Conservation (phyloP, 2,888 invertebrate genomes). For the Parnassius glacialis region DNA sequence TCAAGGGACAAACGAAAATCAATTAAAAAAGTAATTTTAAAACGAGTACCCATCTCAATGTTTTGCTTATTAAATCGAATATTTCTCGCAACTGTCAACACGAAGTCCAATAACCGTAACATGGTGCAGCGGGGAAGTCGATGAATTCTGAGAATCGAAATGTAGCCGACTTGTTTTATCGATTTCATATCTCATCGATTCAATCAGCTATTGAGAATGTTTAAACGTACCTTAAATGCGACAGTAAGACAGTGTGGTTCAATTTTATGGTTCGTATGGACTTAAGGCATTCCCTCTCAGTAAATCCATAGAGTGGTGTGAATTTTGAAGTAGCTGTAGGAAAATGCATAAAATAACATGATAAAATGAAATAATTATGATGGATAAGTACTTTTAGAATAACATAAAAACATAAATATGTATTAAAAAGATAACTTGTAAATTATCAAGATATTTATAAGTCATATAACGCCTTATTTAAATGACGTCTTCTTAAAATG, state of each 20-base stretch:
- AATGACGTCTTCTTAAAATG: no score
- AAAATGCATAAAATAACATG: no score
- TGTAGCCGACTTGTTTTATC: constrained; percentile 17
- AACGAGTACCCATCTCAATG: constrained; percentile 5
- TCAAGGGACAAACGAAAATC: not conserved
- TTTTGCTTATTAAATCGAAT: constrained; percentile 18
- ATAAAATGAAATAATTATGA: no score
- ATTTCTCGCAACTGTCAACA: constrained; percentile 40
- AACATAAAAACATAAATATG: no score
- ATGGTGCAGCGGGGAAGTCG: constrained; percentile 10
- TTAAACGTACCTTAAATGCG: constrained; percentile 4
- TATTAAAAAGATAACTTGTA: no score
- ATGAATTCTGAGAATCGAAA: constrained; percentile 18
- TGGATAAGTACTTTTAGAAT: no score
- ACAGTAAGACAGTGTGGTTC: not conserved
- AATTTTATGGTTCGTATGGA: no score
- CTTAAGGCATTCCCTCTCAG: no score
- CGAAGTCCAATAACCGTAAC: constrained; percentile 15
- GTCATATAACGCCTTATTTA: no score
- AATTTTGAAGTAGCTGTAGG: not conserved
- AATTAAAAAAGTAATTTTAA: constrained; percentile 7
- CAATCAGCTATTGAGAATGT: constrained; percentile 21
- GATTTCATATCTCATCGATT: constrained; percentile 18
- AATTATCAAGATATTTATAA: no score
- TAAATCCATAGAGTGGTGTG: not conserved